Evolutionary conservation across 37 sponge, comb jelly and placozoan species (phyloP).

Genomic region (Petrosia ficiformis): DNA sequence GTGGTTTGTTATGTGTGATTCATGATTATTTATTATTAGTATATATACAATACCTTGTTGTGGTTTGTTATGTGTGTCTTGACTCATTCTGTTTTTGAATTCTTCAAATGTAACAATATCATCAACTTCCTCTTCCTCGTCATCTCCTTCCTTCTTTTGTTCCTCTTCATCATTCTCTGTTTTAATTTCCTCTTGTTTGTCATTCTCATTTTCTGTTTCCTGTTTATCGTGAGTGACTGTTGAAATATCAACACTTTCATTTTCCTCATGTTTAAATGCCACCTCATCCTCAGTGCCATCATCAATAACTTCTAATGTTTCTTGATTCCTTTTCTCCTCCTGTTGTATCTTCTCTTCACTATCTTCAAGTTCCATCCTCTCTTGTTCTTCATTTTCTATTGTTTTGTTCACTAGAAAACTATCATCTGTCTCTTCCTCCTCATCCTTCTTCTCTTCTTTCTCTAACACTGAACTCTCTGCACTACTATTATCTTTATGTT

Average conservation of each 20-base stretch:
- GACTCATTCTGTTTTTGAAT: constrained; percentile 61
- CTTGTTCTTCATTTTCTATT: neutral
- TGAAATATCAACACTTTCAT: too few species aligned
- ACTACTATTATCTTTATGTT: too few species aligned
- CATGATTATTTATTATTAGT: too few species aligned
- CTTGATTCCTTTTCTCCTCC: neutral
- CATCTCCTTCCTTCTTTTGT: neutral
- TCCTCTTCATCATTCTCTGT: neutral
- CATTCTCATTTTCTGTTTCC: neutral
- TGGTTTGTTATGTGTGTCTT: constrained; percentile 1
- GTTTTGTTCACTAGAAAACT: neutral
- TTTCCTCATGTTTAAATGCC: too few species aligned
- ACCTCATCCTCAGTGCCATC: too few species aligned
- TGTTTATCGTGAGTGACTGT: too few species aligned
- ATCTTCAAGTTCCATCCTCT: neutral
- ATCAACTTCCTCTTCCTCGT: constrained; percentile 33
- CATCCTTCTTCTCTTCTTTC: neutral
- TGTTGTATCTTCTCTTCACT: neutral
- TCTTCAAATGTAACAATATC: constrained; percentile 81
- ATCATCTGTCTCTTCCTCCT: neutral
- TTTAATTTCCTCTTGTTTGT: neutral
- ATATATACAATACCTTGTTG: neutral
- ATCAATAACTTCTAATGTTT: neutral
- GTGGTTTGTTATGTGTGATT: too few species aligned
- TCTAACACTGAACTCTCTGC: too few species aligned